Evolutionary conservation across 2,888 invertebrate species (phyloP), one percentile per base, ranked within the genome.

Genomic region (Synanthedon formicaeformis): DNA sequence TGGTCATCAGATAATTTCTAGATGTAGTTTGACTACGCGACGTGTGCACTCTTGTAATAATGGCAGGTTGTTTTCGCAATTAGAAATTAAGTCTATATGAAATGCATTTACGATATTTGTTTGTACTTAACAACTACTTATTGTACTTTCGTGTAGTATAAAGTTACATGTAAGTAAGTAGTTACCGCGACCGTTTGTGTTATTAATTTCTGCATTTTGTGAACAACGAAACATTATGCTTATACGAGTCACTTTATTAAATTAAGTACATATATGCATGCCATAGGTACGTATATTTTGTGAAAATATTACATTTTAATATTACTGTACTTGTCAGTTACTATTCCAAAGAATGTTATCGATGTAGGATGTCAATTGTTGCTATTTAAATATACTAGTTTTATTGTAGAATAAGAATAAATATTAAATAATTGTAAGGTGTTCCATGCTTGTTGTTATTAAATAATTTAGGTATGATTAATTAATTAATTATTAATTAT

Each of bases 11-110:
- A 62, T 50, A 34, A 60, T 63, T 63, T 56, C 60, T 58, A 56
- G 61, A 55, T 69, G 77, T 78, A 76, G 78, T 77, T 58, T 67
- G 67, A 78, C 78, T 77, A 72, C 78, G 59, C 61, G 60, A 56
- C 65, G 56, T 65, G 59, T 69, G 60, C 71, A 68, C 66, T 69
- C 50, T 49, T 53, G 18, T n/a, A 49, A 11, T 49, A 18, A 49
- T 23, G 18, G 45, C 45, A n/a, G 49, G 23, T 49, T 49, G 18
- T 49, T 45, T 45, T 45, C 11, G 6, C 45, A 49, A 49, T 12
- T 11, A 16, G 49, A 23, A 49, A 51, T 41, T 14, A 40, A 40
- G 4, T 40, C 40, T 40, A 51, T 14, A 51, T 40, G 40, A 6
- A 51, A 51, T 51, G 40, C 40, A 48, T 48, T 14, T 16, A 23